phyloP scores from a whole-genome alignment of 37 sponge, comb jelly and placozoan species.

The Chondrosia reniformis region DNA sequence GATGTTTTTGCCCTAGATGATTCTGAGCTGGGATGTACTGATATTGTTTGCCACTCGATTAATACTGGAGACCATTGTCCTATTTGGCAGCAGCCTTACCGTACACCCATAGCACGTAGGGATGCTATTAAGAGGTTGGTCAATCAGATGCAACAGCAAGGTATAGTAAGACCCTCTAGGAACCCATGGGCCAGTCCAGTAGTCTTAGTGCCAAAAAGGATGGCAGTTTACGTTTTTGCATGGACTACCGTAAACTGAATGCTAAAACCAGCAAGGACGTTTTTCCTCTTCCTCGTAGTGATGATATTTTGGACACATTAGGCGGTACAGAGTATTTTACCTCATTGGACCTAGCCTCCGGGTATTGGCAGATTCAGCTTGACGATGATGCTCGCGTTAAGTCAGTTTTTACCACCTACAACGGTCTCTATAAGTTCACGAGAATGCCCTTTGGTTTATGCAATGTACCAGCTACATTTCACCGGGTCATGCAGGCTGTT shows the following conservation, averaged over 20 bases:
- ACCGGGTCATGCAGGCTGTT: slow-evolving; percentile 49
- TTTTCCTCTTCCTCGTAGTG: slow-evolving; percentile 53
- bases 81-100: slow-evolving; percentile 34
- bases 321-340: slow-evolving; percentile 38
- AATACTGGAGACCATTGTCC: slow-evolving; percentile 52
- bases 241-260: slow-evolving; percentile 51
- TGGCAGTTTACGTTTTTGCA: slow-evolving; percentile 40
- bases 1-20: slow-evolving; percentile 44
- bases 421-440: slow-evolving; percentile 49
- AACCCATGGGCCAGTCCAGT: slow-evolving; percentile 66
- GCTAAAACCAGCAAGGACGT: slow-evolving; percentile 45
- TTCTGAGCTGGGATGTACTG: slow-evolving; percentile 26
- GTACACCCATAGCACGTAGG: slow-evolving; percentile 29
- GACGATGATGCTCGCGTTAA: slow-evolving; percentile 20
- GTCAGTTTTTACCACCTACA: slow-evolving; percentile 47
- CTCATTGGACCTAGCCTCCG: slow-evolving; percentile 47
- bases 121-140: slow-evolving; percentile 30
- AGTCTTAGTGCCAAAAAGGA: slow-evolving; percentile 61
- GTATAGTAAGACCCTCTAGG: slow-evolving; percentile 31
- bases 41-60: slow-evolving; percentile 26
- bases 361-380: slow-evolving; percentile 65
- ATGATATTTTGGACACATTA: slow-evolving; percentile 31
- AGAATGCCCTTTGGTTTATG: slow-evolving; percentile 65
- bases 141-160: slow-evolving; percentile 25
- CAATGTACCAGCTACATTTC: slow-evolving; percentile 64